Evolutionary conservation across 2,888 invertebrate species (phyloP).

Genomic region (Eurytoma californica): DNA sequence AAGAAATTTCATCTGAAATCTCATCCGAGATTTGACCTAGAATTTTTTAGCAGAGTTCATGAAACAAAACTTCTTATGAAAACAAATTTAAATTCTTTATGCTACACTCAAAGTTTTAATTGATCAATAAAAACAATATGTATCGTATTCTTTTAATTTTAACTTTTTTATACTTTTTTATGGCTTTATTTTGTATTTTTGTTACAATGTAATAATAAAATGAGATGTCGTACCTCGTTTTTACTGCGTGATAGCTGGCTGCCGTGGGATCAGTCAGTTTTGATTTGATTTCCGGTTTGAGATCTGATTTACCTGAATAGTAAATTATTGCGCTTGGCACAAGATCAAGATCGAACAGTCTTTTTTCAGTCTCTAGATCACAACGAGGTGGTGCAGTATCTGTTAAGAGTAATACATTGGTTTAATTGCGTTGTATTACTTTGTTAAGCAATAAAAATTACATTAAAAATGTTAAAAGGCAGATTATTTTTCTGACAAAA

Average conservation of each 20-base stretch:
- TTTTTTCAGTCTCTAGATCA: slow-evolving; percentile 79
- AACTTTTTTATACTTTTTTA: slow-evolving; percentile 31
- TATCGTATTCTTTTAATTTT: background rate
- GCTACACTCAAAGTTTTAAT: background rate
- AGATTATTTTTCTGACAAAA: background rate
- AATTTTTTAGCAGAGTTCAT: too few species aligned
- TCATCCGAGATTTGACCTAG: too few species aligned
- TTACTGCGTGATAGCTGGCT: slow-evolving; percentile 82
- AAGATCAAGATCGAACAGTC: slow-evolving; percentile 84
- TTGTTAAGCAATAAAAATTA: background rate
- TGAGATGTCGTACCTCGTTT: slow-evolving; percentile 77
- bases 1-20: too few species aligned
- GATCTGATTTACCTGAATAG: slow-evolving; percentile 76
- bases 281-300: slow-evolving; percentile 79
- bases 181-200: slow-evolving; percentile 3
- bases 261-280: slow-evolving; percentile 82
- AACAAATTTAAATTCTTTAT: slow-evolving; percentile 13
- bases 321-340: slow-evolving; percentile 88
- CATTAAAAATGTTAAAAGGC: background rate
- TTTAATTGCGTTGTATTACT: slow-evolving; percentile 19
- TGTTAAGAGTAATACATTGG: slow-evolving; percentile 67
- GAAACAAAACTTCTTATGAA: background rate
- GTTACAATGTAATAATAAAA: background rate
- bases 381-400: slow-evolving; percentile 91
- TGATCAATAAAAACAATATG: slow-evolving; percentile 10